A percentile compares a stretch with the other conserved stretches of the same genome.
Evolutionary conservation across 2,113 vertebrate genomes (phyloP).

Genomic region (Serinus canaria): DNA sequence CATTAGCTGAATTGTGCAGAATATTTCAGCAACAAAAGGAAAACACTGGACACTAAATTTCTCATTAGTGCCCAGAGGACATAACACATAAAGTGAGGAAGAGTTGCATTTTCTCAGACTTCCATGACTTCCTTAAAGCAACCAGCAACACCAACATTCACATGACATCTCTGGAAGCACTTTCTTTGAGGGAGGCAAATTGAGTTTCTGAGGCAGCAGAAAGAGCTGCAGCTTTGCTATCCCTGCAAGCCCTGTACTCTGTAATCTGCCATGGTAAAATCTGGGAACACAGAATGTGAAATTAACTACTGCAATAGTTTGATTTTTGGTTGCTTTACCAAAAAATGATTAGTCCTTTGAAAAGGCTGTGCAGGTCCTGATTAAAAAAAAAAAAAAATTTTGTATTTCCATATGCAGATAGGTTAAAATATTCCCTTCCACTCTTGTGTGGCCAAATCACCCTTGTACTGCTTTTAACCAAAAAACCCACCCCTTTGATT

Average conservation of each 20-base stretch:
- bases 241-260: neutral
- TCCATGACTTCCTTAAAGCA: neutral
- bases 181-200: neutral
- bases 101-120: neutral
- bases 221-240: neutral
- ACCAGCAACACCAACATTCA: neutral
- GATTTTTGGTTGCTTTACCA: neutral
- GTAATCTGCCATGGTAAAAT: neutral
- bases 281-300: neutral
- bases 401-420: neutral
- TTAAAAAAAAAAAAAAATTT: neutral
- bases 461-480: conserved; percentile 16
- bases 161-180: neutral
- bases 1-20: neutral
- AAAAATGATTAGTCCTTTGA: neutral
- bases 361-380: neutral
- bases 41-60: neutral
- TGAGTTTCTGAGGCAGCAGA: neutral
- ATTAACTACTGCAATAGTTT: neutral
- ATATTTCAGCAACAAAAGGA: neutral
- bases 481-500: conserved; percentile 5
- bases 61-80: neutral
- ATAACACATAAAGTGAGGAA: neutral
- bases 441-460: neutral
- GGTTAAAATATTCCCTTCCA: neutral